Evolutionary conservation across 1,140 invertebrate genomes (phyloP).

Genomic region (Pemphigus obesinymphae): DNA sequence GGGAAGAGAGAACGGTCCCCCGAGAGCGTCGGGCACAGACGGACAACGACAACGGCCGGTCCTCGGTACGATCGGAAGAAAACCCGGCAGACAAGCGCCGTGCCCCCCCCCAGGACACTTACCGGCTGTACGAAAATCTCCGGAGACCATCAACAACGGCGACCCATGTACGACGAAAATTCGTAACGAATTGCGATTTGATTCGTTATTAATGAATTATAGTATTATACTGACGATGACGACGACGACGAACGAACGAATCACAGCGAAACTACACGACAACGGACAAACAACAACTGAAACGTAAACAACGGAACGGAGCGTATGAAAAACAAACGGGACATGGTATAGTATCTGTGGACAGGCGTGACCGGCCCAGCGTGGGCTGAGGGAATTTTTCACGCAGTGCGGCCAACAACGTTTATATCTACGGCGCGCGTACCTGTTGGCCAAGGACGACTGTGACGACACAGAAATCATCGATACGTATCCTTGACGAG

Average conservation of each 20-base stretch:
- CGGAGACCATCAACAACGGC: neutral
- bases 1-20: no score
- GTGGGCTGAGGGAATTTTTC: neutral
- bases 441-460: neutral
- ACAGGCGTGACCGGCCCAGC: constrained; percentile 5
- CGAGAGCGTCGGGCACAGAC: no score
- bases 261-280: no score
- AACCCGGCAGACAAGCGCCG: no score
- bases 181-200: no score
- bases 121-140: neutral
- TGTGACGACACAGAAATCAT: no score
- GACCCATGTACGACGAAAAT: neutral
- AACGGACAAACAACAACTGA: neutral
- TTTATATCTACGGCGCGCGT: neutral
- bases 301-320: constrained; percentile 20
- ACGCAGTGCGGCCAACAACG: neutral
- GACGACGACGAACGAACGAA: neutral
- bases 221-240: no score
- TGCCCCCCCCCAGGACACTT: no score
- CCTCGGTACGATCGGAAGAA: no score
- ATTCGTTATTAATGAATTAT: no score
- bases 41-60: neutral
- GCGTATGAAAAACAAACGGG: neutral
- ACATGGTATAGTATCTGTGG: neutral
- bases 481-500: no score